Evolutionary conservation across 2,797 vertebrate species (phyloP), one percentile per base, ranked within the genome.

Genomic region (Sebastes matsubarae): DNA sequence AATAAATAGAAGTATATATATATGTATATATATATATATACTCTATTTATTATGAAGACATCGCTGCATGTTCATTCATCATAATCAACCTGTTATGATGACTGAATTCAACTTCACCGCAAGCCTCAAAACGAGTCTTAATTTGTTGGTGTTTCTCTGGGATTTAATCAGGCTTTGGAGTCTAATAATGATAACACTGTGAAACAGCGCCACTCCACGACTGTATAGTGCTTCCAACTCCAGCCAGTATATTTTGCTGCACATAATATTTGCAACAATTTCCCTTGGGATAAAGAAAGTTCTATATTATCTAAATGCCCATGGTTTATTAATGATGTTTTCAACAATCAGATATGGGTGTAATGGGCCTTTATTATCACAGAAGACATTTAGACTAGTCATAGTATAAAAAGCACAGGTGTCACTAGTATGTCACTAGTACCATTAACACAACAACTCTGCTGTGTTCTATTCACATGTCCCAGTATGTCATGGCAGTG

Each of bases 201-300:
- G 27, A 71, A 84, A 85, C 66, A 77, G 70, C 77, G 70, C 70
- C 68, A 8, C 67, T 2, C 7, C 3, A 4, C 8, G 68, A 63
- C 25, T 18, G 46, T 32, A 55, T 32, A 57, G 2, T 36, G 12
- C 30, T 6, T 29, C 10, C 12, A 50, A 16, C 42, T 34, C 46
- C 6, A 24, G 8, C 1, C n/a, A 42, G 6, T 12, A 2, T 29
- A 7, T 27, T 58, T 27, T 27, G 38, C 1, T 42, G 38, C 14
- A 42, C 38, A 42, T 38, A 12, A 36, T 38, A 14, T 42, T 42
- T 16, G 38, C 2, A 42, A 42, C 42, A 59, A 65, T 65, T 42
- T 65, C 36, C 24, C 32, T 64, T 5, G 2, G 29, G 58, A 60
- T 20, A 8, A 60, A 60, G 18, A 18, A 20, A 30, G 58, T 30